Evolutionary conservation across 2,113 vertebrate species (phyloP), one percentile per base, ranked within the genome.

Genomic region (Vidua macroura): DNA sequence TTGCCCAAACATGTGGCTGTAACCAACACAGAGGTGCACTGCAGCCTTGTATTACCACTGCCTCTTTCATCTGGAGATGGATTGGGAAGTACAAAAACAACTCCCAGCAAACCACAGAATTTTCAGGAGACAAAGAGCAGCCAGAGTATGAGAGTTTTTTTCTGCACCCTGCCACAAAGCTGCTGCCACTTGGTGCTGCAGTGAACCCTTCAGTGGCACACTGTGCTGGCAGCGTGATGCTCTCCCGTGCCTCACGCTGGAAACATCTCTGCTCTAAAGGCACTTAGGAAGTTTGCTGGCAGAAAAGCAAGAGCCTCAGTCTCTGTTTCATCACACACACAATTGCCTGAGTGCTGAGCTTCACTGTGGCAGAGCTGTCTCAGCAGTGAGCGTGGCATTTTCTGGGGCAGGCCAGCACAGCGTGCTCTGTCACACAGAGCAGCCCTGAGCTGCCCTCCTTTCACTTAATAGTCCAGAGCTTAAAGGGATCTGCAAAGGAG

Each of bases 321-420:
- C 81, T 88, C 58, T 64, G 56, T 78, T 87, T 59, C 10, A 30
- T 68, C 37, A 11, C 41, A 13, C 33, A 33, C n/a, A 13, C 37
- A 41, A 10, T 7, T 53, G 28, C 41, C 64, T 73, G 46, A 73
- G 66, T 37, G 13, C n/a, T 69, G 62, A 77, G 22, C 13, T 68
- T 6, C 7, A 1, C 4, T 21, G 8, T 24, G 52, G 53, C 46
- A 86, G 33, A 70, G 49, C 15, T 15, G 22, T 72, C 35, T 55
- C 0, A 0, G 53, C 77, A 76, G 58, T 5, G 27, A 67, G 27
- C 0, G 0, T 52, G 56, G 37, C 27, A 4, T 14, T 48, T 87
- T n/a, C 62, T 72, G 48, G 62, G 56, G 21, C 44, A 78, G 69
- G 21, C 30, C 27, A 72, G 16, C 56, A 24, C 39, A 81, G 33